Conservation (phyloP, 2,888 invertebrate genomes). For the Drosophila anomalipes region DNA sequence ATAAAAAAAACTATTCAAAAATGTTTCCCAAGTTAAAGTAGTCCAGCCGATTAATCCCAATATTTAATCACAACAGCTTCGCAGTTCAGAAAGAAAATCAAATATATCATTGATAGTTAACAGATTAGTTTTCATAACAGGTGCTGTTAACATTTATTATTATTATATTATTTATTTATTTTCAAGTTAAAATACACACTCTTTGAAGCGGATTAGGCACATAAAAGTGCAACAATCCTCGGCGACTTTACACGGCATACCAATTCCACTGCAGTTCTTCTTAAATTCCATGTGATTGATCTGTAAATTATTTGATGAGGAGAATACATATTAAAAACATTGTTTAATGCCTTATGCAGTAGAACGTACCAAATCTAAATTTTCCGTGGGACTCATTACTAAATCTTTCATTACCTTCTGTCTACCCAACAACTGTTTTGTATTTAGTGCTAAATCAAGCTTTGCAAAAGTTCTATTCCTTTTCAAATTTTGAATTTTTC, state of each 20-base stretch:
- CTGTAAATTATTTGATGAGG: background rate
- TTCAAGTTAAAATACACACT: slow-evolving; percentile 9
- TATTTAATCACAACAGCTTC: background rate
- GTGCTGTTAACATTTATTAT: background rate
- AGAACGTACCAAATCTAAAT: background rate
- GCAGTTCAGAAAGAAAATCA: background rate
- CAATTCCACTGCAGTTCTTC: slow-evolving; percentile 14
- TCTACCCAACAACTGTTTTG: background rate
- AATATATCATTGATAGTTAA: background rate
- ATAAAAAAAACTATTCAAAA: background rate
- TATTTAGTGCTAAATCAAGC: background rate
- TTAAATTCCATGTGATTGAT: background rate
- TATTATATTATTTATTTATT: background rate
- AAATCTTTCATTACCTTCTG: slow-evolving; percentile 11
- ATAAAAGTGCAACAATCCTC: slow-evolving; percentile 23
- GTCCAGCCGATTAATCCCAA: background rate
- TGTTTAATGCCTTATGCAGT: background rate
- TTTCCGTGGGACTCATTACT: slow-evolving; percentile 16
- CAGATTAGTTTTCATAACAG: background rate
- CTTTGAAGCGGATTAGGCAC: slow-evolving; percentile 8
- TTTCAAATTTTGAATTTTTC: background rate
- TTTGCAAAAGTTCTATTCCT: background rate
- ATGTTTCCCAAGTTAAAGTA: background rate
- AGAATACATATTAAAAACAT: background rate
- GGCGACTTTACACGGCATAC: background rate